Percentiles rank a stretch among this genome's conserved stretches.
phyloP scores from a whole-genome alignment of 1,140 invertebrate genomes.

The Drosophila setifemur region DNA sequence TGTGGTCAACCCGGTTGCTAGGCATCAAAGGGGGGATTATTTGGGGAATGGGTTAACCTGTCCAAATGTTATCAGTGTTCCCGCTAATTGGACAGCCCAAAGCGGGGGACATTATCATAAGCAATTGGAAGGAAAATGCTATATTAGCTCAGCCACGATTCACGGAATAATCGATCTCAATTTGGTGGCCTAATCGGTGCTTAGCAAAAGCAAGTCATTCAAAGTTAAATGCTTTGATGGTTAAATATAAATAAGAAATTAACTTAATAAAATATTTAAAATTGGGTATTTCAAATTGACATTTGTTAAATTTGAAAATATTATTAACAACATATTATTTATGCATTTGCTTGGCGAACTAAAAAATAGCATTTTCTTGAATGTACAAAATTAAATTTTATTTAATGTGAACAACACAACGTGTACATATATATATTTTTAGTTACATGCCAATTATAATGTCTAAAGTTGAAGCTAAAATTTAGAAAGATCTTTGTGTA shows the following conservation, averaged over 20 bases:
- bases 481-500: too few relatives aligned
- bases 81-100: slow-evolving; percentile 38
- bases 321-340: too few relatives aligned
- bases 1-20: slow-evolving; percentile 71
- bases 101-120: slow-evolving; percentile 9
- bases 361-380: background rate
- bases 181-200: background rate
- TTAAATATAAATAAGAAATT: too few relatives aligned
- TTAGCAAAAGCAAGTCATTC: background rate
- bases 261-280: too few relatives aligned
- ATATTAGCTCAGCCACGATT: slow-evolving; percentile 9
- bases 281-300: too few relatives aligned
- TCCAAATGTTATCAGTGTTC: slow-evolving; percentile 14
- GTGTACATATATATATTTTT: background rate
- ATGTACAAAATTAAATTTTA: background rate
- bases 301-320: too few relatives aligned
- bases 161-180: slow-evolving; percentile 13
- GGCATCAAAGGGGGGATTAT: slow-evolving; percentile 7
- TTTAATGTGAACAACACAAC: background rate
- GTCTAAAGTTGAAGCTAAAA: background rate
- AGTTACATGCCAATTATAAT: background rate
- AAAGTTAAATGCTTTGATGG: background rate
- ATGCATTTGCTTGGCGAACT: too few relatives aligned
- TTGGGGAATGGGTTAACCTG: background rate
- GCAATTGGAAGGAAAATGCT: background rate